Base-by-base conservation (phyloP, 2,888 invertebrate species). In the Dryocosmus kuriphilus region DNA sequence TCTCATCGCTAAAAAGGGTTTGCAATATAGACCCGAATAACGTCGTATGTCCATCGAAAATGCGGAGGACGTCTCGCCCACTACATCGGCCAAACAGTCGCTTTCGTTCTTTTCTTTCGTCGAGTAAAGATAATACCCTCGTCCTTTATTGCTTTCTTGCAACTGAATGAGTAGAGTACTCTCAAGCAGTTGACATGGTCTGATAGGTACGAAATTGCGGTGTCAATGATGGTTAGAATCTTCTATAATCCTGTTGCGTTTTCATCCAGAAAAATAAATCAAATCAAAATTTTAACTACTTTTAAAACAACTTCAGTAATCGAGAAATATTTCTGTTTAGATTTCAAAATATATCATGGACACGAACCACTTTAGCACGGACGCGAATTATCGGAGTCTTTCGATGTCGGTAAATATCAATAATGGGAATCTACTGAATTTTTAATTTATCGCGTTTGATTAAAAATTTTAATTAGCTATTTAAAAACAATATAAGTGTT, bases 141-240 rank as follows among this genome's bases (percentile, higher is more conserved):
- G n/a, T 51, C 51, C 30, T 71, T 71, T 71, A 71, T 71, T 71
- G 71, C 71, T 71, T 71, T 71, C 71, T 71, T 71, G 27, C 51
- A 51, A 71, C 71, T 30, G 51, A 30, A 71, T 46, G 19, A 46
- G 67, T 9, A 51, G 30, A 51, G 67, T 51, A 71, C 71, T 71
- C 51, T n/a, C 51, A 71, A 51, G 27, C 71, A 51, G 30, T 71
- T 71, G 71, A 71, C 71, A 71, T 51, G 51, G 19, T 30, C 71
- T 51, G 71, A 71, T 71, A 30, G 41, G 19, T 67, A 67, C 67
- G 19, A 27, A 67, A 67, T 46, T 46, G 27, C 46, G 27, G 19
- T 67, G 46, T 46, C 46, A 24, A 46, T 46, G 24, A 19, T 22
- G 24, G 19, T 41, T 46, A 67, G 35, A 22, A 9, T 38, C 38